Evolutionary conservation across 2,113 vertebrate genomes (phyloP).

Genomic region (Sylvia atricapilla): DNA sequence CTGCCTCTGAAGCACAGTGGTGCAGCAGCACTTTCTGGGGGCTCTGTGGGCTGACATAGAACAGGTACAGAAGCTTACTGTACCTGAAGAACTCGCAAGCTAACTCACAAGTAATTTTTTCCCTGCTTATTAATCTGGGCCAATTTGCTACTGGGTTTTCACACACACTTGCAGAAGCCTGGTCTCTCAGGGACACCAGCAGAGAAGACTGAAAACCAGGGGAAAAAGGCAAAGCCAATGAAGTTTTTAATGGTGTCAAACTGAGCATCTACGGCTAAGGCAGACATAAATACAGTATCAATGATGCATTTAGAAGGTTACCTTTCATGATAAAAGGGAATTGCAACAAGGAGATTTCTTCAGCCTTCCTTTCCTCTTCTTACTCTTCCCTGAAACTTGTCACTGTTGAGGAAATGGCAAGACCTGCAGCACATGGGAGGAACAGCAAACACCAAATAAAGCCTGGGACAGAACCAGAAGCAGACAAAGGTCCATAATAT

Average conservation of each 20-base stretch:
- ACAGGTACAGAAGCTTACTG: background rate
- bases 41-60: background rate
- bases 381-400: background rate
- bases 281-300: background rate
- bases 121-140: background rate
- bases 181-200: background rate
- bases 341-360: background rate
- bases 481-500: background rate
- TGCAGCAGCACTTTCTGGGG: accelerated
- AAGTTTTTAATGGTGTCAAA: background rate
- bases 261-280: background rate
- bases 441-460: background rate
- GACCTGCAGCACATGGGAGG: background rate
- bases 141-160: background rate
- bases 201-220: background rate
- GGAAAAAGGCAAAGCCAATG: background rate
- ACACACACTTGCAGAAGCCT: background rate
- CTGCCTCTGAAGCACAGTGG: background rate
- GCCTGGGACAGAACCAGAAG: background rate
- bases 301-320: background rate
- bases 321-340: background rate
- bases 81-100: background rate
- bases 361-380: background rate
- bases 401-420: background rate
- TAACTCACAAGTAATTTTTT: background rate